Evolutionary conservation across 2,797 vertebrate genomes (phyloP), one percentile per base, ranked within the genome.

Genomic region (Lagodon rhomboides): DNA sequence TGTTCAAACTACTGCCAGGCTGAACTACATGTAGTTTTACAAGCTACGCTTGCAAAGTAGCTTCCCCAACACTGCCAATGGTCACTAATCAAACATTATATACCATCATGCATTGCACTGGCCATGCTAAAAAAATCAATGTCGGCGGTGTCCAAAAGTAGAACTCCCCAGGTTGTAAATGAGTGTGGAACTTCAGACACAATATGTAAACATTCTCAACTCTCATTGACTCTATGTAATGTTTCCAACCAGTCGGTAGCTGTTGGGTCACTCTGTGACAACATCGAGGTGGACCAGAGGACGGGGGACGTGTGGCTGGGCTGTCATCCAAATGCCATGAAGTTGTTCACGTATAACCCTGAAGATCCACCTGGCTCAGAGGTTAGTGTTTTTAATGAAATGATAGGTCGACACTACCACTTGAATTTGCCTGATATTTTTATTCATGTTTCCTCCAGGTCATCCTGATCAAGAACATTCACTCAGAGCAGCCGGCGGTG

Each of bases 221-320:
- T 18, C 8, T 53, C 9, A 41, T 60, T 60, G 1, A 51, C 38
- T 68, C 9, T 30, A 4, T 68, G n/a, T 58, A 10, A 23, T 82
- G 23, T 77, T 68, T 56, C 47, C 25, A 46, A 41, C 54, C 81
- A 98, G 97, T 93, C 79, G 0, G 85, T 98, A 63, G 90, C 93
- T 12, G 89, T 96, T 73, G 96, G 95, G 56, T 95, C 96, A 0
- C 73, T 96, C 17, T 84, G 94, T 0, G 96, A 97, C 88, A 97
- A 98, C 87, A 90, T 97, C 17, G 96, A 91, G 47, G 70, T 97
- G 49, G 96, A 98, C 75, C 93, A 87, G 75, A 86, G 49, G 62
- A 97, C 95, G 1, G 96, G 96, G 41, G 96, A 97, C 62, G 4
- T 97, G 62, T 97, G 97, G 96, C 56, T 83, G 18, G 96, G 96